Percentiles rank a stretch among this genome's conserved stretches.
These are phyloP conservation scores for Microplitis manilae DNA, from an alignment of 2,888 invertebrate species.

Conservation along the genomic window DNA sequence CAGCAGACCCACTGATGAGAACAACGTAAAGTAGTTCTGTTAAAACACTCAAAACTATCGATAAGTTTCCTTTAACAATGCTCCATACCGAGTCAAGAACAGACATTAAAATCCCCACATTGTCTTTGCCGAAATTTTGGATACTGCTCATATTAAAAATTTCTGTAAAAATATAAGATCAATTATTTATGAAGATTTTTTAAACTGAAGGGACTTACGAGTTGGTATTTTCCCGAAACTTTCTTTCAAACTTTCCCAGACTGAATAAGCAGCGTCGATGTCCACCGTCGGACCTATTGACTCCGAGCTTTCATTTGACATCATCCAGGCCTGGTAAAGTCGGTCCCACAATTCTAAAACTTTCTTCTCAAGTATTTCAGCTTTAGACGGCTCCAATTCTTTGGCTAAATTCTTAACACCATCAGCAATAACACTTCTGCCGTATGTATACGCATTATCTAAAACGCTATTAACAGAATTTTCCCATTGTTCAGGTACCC, in stretches of 20 bases:
- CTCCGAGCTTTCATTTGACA: conserved; percentile 76
- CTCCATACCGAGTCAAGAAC: conserved; percentile 91
- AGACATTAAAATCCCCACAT: conserved; percentile 90
- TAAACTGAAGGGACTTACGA: conserved; percentile 71
- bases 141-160: conserved; percentile 82
- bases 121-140: conserved; percentile 88
- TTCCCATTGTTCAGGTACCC: conserved; percentile 87
- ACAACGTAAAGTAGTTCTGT: conserved; percentile 91
- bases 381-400: conserved; percentile 86
- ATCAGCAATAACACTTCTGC: conserved; percentile 90
- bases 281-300: conserved; percentile 82
- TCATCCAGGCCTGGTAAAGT: conserved; percentile 93
- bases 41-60: conserved; percentile 85
- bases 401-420: conserved; percentile 86
- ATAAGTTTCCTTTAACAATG: conserved; percentile 93
- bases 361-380: conserved; percentile 88
- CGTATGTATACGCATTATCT: conserved; percentile 94
- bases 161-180: conserved; percentile 71
- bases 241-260: conserved; percentile 81
- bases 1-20: conserved; percentile 90
- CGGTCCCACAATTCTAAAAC: conserved; percentile 94
- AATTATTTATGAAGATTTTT: not conserved
- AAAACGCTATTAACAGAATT: conserved; percentile 91
- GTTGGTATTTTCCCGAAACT: conserved; percentile 83
- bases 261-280: conserved; percentile 80